A percentile compares a stretch with the other conserved stretches of the same genome.
These are phyloP conservation scores for Carcharodon carcharias DNA, from an alignment of 2,797 vertebrate genomes.

Conservation along the genomic window DNA sequence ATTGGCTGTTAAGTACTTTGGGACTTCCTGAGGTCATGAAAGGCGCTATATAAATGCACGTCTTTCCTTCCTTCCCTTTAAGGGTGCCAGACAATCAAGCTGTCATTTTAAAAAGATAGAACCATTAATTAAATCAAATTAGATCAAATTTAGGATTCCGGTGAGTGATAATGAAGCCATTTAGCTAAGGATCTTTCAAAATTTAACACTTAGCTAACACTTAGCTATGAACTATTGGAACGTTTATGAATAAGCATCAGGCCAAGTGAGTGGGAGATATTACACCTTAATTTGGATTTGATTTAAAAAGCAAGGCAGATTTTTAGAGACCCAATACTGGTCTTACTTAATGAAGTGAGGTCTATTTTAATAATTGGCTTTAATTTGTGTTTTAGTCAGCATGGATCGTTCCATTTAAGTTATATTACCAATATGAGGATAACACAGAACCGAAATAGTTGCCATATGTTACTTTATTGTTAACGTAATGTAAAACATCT, in stretches of 20 bases:
- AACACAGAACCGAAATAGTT: no score
- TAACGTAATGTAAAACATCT: no score
- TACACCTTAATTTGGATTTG: not conserved
- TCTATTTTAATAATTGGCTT: not conserved
- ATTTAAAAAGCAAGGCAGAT: not conserved
- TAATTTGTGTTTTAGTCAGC: no score
- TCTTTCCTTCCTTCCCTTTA: no score
- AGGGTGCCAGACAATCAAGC: not conserved
- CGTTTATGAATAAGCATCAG: not conserved
- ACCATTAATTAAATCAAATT: not conserved
- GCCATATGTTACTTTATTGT: no score
- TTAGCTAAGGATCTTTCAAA: not conserved
- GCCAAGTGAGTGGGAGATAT: not conserved
- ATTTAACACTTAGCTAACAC: no score
- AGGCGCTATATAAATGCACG: no score
- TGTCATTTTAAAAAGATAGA: not conserved
- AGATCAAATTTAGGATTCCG: no score
- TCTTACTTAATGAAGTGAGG: not conserved
- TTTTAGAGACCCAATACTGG: not conserved
- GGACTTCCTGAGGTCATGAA: no score
- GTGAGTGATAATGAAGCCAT: not conserved
- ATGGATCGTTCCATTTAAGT: no score
- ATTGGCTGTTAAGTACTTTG: no score
- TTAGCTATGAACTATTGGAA: not conserved
- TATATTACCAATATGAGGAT: no score